These are phyloP conservation scores for Platyura marginata DNA, from an alignment of 1,140 invertebrate species.

Conservation along the genomic window DNA sequence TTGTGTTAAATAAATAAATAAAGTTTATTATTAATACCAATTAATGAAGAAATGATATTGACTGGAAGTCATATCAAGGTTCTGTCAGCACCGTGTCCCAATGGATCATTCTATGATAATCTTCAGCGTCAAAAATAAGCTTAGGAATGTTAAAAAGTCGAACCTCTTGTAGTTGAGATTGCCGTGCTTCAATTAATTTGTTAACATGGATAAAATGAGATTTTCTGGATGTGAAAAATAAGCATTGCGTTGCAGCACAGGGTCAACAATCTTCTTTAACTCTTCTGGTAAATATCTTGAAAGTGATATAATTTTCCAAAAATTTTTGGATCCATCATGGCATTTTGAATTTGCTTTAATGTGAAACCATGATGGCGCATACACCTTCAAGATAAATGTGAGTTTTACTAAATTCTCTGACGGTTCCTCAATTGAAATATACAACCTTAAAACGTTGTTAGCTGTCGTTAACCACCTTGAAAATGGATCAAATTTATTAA, in stretches of 20 bases:
- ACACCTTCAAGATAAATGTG: not conserved
- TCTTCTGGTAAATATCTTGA: not conserved
- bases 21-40: too few relatives aligned
- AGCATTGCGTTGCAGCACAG: conserved; percentile 4
- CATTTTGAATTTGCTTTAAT: not conserved
- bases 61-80: too few relatives aligned
- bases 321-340: not conserved
- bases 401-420: not conserved
- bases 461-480: not conserved
- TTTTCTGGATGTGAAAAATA: conserved; percentile 3
- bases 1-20: too few relatives aligned
- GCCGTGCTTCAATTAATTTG: too few relatives aligned
- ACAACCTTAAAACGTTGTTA: not conserved
- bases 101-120: too few relatives aligned
- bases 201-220: not conserved
- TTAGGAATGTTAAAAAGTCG: too few relatives aligned
- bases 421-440: not conserved
- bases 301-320: not conserved
- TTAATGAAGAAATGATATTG: too few relatives aligned
- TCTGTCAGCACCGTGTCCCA: too few relatives aligned
- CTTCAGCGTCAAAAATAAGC: too few relatives aligned
- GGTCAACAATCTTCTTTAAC: not conserved
- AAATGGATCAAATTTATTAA: too few relatives aligned
- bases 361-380: not conserved
- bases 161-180: too few relatives aligned